Evolutionary conservation across 2,113 vertebrate species (phyloP).

Genomic region (Ariopsis seemanni): DNA sequence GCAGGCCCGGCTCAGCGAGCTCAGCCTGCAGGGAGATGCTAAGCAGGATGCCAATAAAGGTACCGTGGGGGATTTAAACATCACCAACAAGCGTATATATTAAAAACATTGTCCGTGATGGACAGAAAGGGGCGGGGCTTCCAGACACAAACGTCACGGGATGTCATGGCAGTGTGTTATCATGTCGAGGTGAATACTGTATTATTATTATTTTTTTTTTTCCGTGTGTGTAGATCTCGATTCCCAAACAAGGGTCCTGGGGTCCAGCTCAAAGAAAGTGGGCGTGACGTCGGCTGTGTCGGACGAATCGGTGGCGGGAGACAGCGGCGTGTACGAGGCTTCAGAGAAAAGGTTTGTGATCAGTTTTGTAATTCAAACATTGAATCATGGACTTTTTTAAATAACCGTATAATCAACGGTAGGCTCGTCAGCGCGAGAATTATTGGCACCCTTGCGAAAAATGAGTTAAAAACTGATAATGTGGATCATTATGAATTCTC

Average conservation of each 20-base stretch:
- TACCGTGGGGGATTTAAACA: slow-evolving; percentile 19
- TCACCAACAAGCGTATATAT: neutral
- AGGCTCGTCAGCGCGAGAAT: neutral
- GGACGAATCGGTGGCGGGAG: slow-evolving; percentile 93
- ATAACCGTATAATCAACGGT: neutral
- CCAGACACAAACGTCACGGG: too few relatives aligned
- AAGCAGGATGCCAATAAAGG: slow-evolving; percentile 67
- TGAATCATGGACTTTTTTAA: neutral
- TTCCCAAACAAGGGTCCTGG: slow-evolving; percentile 62
- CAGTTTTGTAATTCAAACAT: neutral
- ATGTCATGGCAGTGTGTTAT: too few relatives aligned
- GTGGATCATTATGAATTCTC: neutral
- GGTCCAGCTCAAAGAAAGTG: slow-evolving; percentile 74
- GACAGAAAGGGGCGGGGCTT: neutral
- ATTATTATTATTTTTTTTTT: too few relatives aligned
- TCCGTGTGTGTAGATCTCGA: slow-evolving; percentile 51
- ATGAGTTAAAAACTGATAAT: neutral
- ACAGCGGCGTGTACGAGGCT: slow-evolving; percentile 93
- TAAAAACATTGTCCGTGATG: neutral
- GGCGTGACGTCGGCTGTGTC: slow-evolving; percentile 93
- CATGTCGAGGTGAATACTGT: too few relatives aligned
- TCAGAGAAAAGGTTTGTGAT: slow-evolving; percentile 81
- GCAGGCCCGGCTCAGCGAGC: slow-evolving; percentile 79
- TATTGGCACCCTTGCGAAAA: neutral
- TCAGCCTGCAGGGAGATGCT: slow-evolving; percentile 67